Base-by-base conservation (phyloP, 2,113 vertebrate species). In the Cynopterus brachyotis region DNA sequence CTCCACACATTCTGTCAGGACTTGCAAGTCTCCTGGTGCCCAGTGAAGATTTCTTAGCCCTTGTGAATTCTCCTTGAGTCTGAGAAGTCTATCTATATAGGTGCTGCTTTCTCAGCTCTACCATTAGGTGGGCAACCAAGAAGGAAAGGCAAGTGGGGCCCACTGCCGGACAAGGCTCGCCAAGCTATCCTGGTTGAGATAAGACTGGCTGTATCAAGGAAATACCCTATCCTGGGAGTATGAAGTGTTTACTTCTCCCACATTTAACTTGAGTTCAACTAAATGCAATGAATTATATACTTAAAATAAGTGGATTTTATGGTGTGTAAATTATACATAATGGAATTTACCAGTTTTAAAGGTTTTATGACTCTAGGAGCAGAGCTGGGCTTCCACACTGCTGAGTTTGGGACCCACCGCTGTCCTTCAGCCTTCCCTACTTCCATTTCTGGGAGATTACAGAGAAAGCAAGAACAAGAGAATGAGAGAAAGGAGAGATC, bases 151-250 rank as follows among this genome's bases (percentile, higher is more conserved):
- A 2, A 22, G n/a, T 47, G 1, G 30, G 60, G 32, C 7, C 10
- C 50, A 30, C 57, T 13, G 35, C 26, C 2, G 0, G 5, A 30
- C 37, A 59, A 32, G 24, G 15, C n/a, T 32, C 28, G 0, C 30
- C 20, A 35, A 30, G 24, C 30, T 32, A 45, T 82, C 40, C 55
- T 82, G 42, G 22, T 6, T 35, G 50, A 69, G 50, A 40, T 6
- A 17, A 53, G 53, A 1, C 35, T 6, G 26, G 2, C 35, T 6
- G 26, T 37, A 42, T 40, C 6, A 19, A 42, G 42, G 17, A 40
- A 42, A 53, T 53, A 55, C 30, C 78, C 37, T 10, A 0, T 79
- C 32, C 37, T 30, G 24, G 22, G 12, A 15, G 42, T 55, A 12
- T 17, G 37, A 64, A 42, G 22, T 13, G 2, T 64, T n/a, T 8